Percentiles rank a stretch among this genome's conserved stretches.
Evolutionary conservation across 37 sponge, comb jelly and placozoan genomes (phyloP).

Genomic region (Sycon ciliatum): DNA sequence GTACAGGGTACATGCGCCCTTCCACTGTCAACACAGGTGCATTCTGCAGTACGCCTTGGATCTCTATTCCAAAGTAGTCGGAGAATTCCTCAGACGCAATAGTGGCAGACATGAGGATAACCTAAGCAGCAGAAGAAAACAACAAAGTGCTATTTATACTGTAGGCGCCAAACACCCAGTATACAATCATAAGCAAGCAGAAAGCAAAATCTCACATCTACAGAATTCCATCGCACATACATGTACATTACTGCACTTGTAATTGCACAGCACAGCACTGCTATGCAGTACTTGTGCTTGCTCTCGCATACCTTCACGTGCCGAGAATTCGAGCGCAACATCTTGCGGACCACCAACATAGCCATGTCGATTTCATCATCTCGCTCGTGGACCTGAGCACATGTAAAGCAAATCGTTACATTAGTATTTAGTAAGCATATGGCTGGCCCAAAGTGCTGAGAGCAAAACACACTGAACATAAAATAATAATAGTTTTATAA

Average conservation of each 20-base stretch:
- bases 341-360: conserved; percentile 69
- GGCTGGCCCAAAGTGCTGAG: no score
- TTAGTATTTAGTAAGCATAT: no score
- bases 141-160: background rate
- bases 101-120: conserved; percentile 92
- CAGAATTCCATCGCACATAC: background rate
- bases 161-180: background rate
- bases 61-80: conserved; percentile 49
- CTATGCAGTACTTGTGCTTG: background rate
- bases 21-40: conserved; percentile 66
- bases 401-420: background rate
- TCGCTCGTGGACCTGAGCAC: conserved; percentile 72
- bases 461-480: no score
- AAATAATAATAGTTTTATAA: no score
- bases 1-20: conserved; percentile 52
- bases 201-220: no score
- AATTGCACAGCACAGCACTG: background rate
- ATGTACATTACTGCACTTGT: background rate
- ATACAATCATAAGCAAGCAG: no score
- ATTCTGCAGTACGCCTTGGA: conserved; percentile 25
- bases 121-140: conserved; percentile 18
- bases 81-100: conserved; percentile 59
- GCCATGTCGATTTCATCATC: conserved; percentile 85
- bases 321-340: conserved; percentile 68
- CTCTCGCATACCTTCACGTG: conserved; percentile 55